These are phyloP conservation scores for Chitala chitala DNA, from an alignment of 2,113 vertebrate species.

Conservation along the genomic window DNA sequence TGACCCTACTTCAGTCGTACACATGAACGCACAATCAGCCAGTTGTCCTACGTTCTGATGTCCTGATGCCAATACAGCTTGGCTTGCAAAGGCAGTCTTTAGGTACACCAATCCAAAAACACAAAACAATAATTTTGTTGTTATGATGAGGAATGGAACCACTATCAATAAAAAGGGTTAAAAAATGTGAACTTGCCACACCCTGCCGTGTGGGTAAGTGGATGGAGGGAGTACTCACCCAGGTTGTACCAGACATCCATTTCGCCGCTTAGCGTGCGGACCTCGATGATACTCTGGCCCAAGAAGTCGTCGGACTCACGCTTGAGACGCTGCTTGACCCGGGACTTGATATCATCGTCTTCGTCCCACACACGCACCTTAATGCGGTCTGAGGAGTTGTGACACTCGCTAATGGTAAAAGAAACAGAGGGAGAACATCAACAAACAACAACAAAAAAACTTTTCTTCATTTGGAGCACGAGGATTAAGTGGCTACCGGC, in stretches of 20 bases:
- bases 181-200: no score
- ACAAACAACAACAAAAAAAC: neutral
- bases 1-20: no score
- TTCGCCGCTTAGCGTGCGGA: conserved; percentile 92
- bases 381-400: conserved; percentile 94
- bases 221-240: conserved; percentile 57
- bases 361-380: conserved; percentile 97
- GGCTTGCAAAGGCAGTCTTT: no score
- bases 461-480: neutral
- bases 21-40: no score
- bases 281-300: conserved; percentile 96
- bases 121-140: no score
- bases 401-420: conserved; percentile 90
- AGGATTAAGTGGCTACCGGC: neutral
- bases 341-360: conserved; percentile 92
- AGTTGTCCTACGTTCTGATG: no score
- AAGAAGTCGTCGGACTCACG: conserved; percentile 93
- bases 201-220: no score
- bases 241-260: conserved; percentile 99
- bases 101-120: no score
- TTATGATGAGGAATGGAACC: no score
- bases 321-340: conserved; percentile 94
- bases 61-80: no score
- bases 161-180: no score
- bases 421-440: neutral